Conservation (phyloP, 2,113 vertebrate genomes). For the Mustela nigripes region DNA sequence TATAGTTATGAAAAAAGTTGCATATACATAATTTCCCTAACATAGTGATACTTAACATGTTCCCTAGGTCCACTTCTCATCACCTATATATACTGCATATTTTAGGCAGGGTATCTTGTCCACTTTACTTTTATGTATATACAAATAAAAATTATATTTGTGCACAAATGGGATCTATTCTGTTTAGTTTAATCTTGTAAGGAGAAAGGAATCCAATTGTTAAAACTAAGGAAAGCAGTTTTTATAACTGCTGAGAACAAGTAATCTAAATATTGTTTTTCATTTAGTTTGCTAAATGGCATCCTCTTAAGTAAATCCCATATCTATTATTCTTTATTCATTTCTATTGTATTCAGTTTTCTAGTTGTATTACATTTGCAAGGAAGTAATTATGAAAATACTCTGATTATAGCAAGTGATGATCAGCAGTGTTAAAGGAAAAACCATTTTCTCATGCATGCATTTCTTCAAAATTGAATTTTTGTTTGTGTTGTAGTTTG, state of each 20-base stretch:
- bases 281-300: background rate
- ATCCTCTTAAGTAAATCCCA: background rate
- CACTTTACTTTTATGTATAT: background rate
- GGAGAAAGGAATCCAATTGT: background rate
- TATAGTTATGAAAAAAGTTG: background rate
- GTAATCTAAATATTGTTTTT: background rate
- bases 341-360: background rate
- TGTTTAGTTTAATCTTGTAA: background rate
- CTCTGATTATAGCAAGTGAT: background rate
- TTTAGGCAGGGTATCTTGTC: background rate
- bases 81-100: background rate
- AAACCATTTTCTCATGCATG: background rate
- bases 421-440: background rate
- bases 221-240: background rate
- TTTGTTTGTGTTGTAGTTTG: background rate
- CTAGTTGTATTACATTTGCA: background rate
- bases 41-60: background rate
- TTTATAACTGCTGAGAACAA: background rate
- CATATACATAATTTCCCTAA: rapidly evolving
- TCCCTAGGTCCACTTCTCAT: background rate
- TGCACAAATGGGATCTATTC: background rate
- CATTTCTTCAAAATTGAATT: background rate
- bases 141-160: background rate
- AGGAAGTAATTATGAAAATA: background rate
- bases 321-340: background rate